Conservation (phyloP, 1,140 invertebrate species). For the Pogonus chalceus region DNA sequence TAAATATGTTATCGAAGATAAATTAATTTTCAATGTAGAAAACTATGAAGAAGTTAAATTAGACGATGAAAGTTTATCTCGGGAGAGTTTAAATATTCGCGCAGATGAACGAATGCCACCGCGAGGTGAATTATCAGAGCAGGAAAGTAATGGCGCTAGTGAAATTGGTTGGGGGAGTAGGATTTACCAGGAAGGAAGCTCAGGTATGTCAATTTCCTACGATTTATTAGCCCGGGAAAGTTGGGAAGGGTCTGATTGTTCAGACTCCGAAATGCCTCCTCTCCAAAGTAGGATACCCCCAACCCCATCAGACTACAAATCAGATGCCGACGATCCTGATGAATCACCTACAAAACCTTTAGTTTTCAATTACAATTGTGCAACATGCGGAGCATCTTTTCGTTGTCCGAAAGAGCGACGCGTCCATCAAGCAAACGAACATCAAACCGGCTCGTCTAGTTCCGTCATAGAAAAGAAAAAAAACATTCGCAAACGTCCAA, state of each 20-base stretch:
- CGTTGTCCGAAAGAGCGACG: constrained; percentile 53
- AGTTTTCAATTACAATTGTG: constrained; percentile 42
- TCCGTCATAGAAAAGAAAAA: constrained; percentile 30
- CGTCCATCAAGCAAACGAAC: constrained; percentile 46
- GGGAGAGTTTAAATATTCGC: constrained; percentile 60
- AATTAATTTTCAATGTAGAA: no score
- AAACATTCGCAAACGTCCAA: constrained; percentile 21
- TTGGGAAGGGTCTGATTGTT: constrained; percentile 57
- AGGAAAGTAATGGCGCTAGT: constrained; percentile 61
- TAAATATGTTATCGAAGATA: constrained; percentile 13
- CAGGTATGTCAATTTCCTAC: constrained; percentile 49
- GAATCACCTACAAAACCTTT: constrained; percentile 13
- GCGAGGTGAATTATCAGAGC: constrained; percentile 67
- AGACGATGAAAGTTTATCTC: constrained; percentile 45
- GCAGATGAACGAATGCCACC: constrained; percentile 77
- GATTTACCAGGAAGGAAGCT: constrained; percentile 30
- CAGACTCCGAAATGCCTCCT: constrained; percentile 41
- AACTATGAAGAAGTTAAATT: constrained; percentile 23
- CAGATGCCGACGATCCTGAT: background rate
- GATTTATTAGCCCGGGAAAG: constrained; percentile 55
- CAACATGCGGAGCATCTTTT: constrained; percentile 49
- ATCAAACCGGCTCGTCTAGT: constrained; percentile 16
- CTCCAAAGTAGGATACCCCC: constrained; percentile 18
- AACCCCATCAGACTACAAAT: constrained; percentile 4
- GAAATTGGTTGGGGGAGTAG: constrained; percentile 28